A percentile compares a stretch with the other conserved stretches of the same genome.
Conservation (phyloP, 2,113 vertebrate species). For the Zosterops japonicus region DNA sequence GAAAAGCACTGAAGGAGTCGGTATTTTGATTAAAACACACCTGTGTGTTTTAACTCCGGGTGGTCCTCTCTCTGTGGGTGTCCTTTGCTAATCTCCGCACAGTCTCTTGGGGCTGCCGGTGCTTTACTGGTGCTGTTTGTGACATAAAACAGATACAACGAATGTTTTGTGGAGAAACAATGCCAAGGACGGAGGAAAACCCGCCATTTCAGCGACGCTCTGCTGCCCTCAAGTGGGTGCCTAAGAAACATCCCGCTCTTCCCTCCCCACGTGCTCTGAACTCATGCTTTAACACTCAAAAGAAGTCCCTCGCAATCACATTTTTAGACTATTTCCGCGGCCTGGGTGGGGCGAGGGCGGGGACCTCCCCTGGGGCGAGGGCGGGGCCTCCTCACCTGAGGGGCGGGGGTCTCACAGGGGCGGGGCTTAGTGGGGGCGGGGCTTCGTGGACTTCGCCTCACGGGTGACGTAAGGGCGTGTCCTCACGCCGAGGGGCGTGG, state of each 20-base stretch:
- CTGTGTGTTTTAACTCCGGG: rapidly evolving
- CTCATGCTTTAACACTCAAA: rapidly evolving
- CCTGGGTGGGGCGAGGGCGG: rapidly evolving
- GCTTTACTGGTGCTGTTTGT: not conserved
- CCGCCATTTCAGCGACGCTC: not conserved
- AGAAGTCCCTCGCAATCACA: not conserved
- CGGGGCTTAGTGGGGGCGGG: not conserved
- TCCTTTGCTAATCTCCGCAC: not conserved
- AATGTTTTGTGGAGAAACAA: too few species aligned
- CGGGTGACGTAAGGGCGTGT: too few species aligned
- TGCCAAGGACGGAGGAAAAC: rapidly evolving
- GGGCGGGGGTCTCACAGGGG: not conserved
- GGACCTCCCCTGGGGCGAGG: rapidly evolving
- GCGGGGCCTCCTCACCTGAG: not conserved
- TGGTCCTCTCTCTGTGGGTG: not conserved
- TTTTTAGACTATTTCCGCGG: not conserved
- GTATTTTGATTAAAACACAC: not conserved
- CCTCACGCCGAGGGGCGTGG: not conserved
- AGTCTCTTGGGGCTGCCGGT: too few species aligned
- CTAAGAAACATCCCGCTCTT: rapidly evolving
- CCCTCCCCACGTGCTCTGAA: not conserved
- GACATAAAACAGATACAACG: not conserved
- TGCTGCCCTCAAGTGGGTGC: constrained; percentile 1
- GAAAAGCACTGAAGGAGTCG: rapidly evolving
- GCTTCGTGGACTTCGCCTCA: too few species aligned